These are phyloP conservation scores for Valencia hispanica DNA, from an alignment of 2,797 vertebrate genomes.

Conservation along the genomic window DNA sequence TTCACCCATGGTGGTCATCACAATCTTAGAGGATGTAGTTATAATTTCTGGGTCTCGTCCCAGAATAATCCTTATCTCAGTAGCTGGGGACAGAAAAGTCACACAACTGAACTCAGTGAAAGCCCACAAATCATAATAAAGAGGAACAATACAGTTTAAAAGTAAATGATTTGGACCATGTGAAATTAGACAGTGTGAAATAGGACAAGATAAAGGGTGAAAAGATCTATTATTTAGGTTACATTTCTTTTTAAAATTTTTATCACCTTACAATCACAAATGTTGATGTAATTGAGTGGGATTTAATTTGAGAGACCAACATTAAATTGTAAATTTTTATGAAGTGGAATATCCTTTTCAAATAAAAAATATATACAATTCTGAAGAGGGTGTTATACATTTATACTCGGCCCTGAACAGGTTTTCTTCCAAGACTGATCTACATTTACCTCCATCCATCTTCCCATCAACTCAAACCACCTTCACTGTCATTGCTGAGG, in stretches of 20 bases:
- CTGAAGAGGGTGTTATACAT: too few relatives aligned
- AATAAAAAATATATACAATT: too few relatives aligned
- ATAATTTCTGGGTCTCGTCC: constrained; percentile 37
- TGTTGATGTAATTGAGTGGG: not conserved
- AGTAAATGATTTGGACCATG: not conserved
- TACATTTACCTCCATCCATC: too few relatives aligned
- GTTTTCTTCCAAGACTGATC: too few relatives aligned
- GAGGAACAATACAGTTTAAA: not conserved
- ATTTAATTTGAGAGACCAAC: not conserved
- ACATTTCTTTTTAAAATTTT: not conserved
- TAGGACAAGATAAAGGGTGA: not conserved
- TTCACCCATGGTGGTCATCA: constrained; percentile 78
- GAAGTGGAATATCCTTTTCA: too few relatives aligned
- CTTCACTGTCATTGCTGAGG: too few relatives aligned
- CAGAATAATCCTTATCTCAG: constrained; percentile 62
- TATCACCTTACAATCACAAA: not conserved
- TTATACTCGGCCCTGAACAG: too few relatives aligned
- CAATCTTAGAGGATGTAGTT: constrained; percentile 36
- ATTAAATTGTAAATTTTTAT: not conserved
- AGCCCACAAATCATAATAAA: not conserved
- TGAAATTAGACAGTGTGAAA: not conserved
- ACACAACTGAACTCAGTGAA: not conserved
- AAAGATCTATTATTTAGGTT: not conserved
- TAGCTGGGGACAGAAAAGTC: constrained; percentile 43
- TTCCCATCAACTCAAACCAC: too few relatives aligned